Percentiles rank a stretch among this genome's conserved stretches.
Evolutionary conservation across 2,888 invertebrate genomes (phyloP).

Genomic region (Anticlea derivata): DNA sequence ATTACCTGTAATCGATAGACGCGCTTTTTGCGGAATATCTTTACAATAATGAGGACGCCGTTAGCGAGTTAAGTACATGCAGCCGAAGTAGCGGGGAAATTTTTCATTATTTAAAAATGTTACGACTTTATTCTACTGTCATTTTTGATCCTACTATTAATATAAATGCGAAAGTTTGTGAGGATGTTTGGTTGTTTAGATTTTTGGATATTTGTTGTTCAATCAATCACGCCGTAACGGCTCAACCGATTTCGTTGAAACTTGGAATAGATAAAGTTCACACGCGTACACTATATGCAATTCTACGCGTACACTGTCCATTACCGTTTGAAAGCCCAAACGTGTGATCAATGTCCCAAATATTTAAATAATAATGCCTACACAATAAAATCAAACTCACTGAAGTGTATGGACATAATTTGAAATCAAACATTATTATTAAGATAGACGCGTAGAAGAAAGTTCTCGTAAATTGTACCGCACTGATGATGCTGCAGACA

Average conservation of each 20-base stretch:
- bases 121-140: neutral
- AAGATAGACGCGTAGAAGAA: slow-evolving; percentile 37
- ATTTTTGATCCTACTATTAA: no score
- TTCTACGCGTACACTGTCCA: no score
- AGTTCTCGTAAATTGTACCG: slow-evolving; percentile 44
- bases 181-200: no score
- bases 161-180: no score
- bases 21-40: slow-evolving; percentile 36
- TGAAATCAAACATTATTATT: slow-evolving; percentile 49
- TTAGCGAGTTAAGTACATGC: slow-evolving; percentile 28
- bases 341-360: slow-evolving; percentile 13
- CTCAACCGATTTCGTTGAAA: no score
- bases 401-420: slow-evolving; percentile 25
- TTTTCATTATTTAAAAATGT: slow-evolving; percentile 1
- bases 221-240: no score
- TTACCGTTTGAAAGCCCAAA: slow-evolving; percentile 12
- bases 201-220: no score
- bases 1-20: slow-evolving; percentile 41
- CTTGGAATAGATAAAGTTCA: no score
- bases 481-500: slow-evolving; percentile 4
- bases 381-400: slow-evolving; percentile 19
- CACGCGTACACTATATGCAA: no score
- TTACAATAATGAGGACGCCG: slow-evolving; percentile 26
- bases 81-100: slow-evolving; percentile 11
- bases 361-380: slow-evolving; percentile 19